These are phyloP conservation scores for Sebastes hubbsi DNA, from an alignment of 2,797 vertebrate genomes.

Conservation along the genomic window DNA sequence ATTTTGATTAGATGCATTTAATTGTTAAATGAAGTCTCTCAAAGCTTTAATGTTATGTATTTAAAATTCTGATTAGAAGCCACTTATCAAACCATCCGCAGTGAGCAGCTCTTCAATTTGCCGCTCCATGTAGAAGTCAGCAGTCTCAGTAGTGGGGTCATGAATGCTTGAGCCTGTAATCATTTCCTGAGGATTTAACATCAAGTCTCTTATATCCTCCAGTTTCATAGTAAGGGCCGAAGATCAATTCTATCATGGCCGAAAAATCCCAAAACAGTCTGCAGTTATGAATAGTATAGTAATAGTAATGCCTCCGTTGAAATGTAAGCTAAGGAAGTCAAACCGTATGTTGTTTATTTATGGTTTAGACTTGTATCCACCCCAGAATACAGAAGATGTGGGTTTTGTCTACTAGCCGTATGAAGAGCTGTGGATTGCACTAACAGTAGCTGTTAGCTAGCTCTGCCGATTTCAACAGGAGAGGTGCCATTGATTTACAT, in stretches of 20 bases:
- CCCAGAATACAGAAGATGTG: background rate
- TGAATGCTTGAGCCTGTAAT: constrained; percentile 14
- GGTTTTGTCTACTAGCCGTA: background rate
- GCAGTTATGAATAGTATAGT: background rate
- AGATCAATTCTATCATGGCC: background rate
- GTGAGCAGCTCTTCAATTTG: background rate
- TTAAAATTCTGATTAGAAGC: background rate
- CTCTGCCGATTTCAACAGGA: no score
- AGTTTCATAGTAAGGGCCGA: background rate
- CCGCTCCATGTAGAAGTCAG: background rate
- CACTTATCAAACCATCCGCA: background rate
- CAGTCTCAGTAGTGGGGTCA: background rate
- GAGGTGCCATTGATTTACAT: no score
- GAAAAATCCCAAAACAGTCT: background rate
- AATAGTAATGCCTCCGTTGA: background rate
- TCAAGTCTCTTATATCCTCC: background rate
- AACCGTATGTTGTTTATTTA: background rate
- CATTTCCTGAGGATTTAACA: constrained; percentile 1
- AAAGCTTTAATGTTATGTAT: background rate
- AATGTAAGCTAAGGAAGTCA: background rate
- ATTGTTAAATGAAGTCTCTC: background rate
- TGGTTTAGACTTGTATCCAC: background rate
- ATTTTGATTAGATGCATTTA: background rate
- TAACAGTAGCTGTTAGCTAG: no score
- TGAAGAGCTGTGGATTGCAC: background rate